Conservation (phyloP, 2,797 vertebrate genomes). For the Sebastes matsubarae region DNA sequence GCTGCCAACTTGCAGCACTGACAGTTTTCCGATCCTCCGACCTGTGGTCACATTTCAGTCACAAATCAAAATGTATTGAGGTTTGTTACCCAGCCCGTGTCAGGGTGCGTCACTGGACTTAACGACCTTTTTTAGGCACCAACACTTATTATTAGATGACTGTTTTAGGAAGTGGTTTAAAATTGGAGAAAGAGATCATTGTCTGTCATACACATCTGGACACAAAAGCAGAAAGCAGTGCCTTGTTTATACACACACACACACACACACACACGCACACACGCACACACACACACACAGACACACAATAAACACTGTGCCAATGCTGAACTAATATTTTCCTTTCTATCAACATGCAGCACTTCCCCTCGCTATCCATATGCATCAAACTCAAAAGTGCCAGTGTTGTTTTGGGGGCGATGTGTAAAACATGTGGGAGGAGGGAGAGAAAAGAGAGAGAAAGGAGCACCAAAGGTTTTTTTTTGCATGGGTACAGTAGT, state of each 20-base stretch:
- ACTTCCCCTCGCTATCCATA: conserved; percentile 58
- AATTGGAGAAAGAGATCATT: conserved; percentile 2
- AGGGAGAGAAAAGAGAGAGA: conserved; percentile 17
- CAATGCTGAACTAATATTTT: conserved; percentile 61
- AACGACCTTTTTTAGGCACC: background rate
- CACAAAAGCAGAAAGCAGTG: conserved; percentile 4
- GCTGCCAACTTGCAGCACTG: background rate
- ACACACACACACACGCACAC: conserved; percentile 4
- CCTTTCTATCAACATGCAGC: conserved; percentile 59
- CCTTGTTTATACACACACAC: conserved; percentile 10
- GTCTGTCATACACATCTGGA: conserved; percentile 13
- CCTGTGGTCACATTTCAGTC: background rate
- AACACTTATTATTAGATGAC: background rate
- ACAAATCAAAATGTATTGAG: background rate
- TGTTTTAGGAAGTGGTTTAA: background rate
- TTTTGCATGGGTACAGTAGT: background rate
- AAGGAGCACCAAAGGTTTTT: conserved; percentile 11
- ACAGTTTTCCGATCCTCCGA: background rate
- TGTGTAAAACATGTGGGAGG: conserved; percentile 28
- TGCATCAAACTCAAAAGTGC: conserved; percentile 61
- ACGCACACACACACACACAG: conserved; percentile 4
- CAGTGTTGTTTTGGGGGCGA: conserved; percentile 34
- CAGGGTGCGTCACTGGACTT: background rate
- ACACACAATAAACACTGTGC: conserved; percentile 37
- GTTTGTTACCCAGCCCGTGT: background rate